Base-by-base conservation (phyloP, 2,797 vertebrate species). In the Hypotaenidia okinawae region DNA sequence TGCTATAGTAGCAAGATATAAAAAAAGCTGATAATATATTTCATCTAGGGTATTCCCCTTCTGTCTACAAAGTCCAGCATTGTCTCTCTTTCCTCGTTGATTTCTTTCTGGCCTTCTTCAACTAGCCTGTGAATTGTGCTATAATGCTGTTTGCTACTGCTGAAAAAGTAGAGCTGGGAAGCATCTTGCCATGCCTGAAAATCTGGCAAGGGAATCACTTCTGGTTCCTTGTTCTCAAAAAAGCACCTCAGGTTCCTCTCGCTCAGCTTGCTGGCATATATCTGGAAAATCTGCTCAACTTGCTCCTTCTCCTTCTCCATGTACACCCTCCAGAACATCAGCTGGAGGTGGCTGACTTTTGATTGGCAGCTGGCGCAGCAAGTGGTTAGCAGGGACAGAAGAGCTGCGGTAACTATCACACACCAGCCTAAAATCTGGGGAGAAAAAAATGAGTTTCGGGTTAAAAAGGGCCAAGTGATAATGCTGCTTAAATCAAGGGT, bases 171-270 rank as follows among this genome's bases (percentile, higher is more conserved):
- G 21, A 98, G 89, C 21, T 97, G 90, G 2, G 99, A 99, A 92
- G 99, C 98, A 93, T 99, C 97, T 92, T 99, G 99, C 99, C 99
- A 99, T 10, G 99, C 98, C n/a, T 90, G 98, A 95, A 99, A 98
- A 78, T 94, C 97, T 25, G 99, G 99, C 91, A 99, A 97, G 8
- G 98, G 98, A 91, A 99, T 98, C 0, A 8, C 77, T 25, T 97
- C 98, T 1, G 99, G 98, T 30, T 96, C 95, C 88, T 97, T 98
- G 97, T 98, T 98, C 96, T 99, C 99, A 93, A 99, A 99, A 97
- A 99, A 99, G 91, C 98, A 99, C 80, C 98, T 97, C 80, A 99
- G 96, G 88, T 99, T 99, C 83, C 99, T 96, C 24, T 99, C 98
- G 0, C 99, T 99, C 95, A 99, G 97, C 84, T 98, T 98, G 85